Evolutionary conservation across 2,888 invertebrate genomes (phyloP).

Genomic region (Cybosia mesomella): DNA sequence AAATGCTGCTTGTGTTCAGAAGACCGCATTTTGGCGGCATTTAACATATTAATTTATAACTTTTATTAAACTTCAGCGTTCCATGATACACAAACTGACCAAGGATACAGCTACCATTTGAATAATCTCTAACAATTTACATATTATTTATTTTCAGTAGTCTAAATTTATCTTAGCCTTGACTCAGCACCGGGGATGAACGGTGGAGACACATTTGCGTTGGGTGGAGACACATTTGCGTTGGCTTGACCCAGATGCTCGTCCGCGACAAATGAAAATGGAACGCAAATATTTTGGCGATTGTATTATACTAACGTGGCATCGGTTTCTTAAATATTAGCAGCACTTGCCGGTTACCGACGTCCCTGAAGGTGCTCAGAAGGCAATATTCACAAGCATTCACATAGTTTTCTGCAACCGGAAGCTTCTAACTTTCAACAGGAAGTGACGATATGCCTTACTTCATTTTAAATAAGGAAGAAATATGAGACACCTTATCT

Average conservation of each 20-base stretch:
- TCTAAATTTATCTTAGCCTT: slow-evolving; percentile 43
- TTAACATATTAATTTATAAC: too few species aligned
- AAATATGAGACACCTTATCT: slow-evolving; percentile 18
- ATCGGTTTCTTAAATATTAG: too few species aligned
- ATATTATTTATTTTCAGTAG: slow-evolving; percentile 3
- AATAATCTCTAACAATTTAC: not conserved
- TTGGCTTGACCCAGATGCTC: slow-evolving; percentile 45
- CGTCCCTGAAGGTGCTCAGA: too few species aligned
- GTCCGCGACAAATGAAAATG: slow-evolving; percentile 58
- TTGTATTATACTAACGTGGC: not conserved
- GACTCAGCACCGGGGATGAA: slow-evolving; percentile 33
- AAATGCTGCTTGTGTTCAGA: not conserved
- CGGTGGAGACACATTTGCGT: slow-evolving; percentile 66
- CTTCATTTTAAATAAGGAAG: slow-evolving; percentile 6
- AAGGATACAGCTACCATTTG: not conserved
- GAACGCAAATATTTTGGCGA: slow-evolving; percentile 55
- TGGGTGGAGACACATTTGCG: slow-evolving; percentile 67
- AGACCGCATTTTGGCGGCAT: not conserved
- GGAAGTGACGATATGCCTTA: slow-evolving; percentile 33
- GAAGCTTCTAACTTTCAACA: slow-evolving; percentile 9
- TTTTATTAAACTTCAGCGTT: not conserved
- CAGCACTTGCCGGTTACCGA: too few species aligned
- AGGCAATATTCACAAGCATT: too few species aligned
- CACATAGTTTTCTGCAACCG: too few species aligned
- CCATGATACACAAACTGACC: not conserved